A percentile compares a stretch with the other conserved stretches of the same genome.
These are phyloP conservation scores for Pelosia muscerda DNA, from an alignment of 2,888 invertebrate species.

Conservation along the genomic window DNA sequence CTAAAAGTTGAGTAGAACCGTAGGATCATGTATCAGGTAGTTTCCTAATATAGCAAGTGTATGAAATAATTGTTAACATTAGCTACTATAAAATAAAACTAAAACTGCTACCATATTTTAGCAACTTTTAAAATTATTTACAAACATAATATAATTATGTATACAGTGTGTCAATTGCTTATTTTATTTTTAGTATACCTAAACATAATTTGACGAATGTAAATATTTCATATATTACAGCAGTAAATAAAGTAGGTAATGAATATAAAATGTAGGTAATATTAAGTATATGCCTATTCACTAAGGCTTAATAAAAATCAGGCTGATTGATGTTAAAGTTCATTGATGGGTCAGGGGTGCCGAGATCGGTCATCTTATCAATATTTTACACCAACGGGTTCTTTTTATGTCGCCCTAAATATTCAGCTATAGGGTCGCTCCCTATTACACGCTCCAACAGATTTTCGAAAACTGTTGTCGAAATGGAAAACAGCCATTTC, in stretches of 20 bases:
- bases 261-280: not conserved
- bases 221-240: not conserved
- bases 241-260: not conserved
- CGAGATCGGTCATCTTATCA: not conserved
- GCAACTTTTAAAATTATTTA: not conserved
- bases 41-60: no score
- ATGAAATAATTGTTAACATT: not conserved
- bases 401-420: conserved; percentile 4
- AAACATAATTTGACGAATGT: not conserved
- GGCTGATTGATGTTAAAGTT: conserved; percentile 4
- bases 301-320: not conserved
- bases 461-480: no score
- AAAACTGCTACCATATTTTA: not conserved
- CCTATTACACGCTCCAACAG: no score
- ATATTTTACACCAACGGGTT: not conserved
- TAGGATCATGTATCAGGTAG: no score
- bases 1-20: no score
- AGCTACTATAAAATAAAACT: not conserved
- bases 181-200: not conserved
- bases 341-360: not conserved
- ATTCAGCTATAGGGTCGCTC: not conserved
- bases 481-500: no score
- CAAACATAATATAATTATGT: conserved; percentile 3
- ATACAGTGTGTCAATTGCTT: not conserved
- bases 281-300: not conserved